These are phyloP conservation scores for Cyrtodaria siliqua DNA, from an alignment of 2,888 invertebrate genomes.

Conservation along the genomic window DNA sequence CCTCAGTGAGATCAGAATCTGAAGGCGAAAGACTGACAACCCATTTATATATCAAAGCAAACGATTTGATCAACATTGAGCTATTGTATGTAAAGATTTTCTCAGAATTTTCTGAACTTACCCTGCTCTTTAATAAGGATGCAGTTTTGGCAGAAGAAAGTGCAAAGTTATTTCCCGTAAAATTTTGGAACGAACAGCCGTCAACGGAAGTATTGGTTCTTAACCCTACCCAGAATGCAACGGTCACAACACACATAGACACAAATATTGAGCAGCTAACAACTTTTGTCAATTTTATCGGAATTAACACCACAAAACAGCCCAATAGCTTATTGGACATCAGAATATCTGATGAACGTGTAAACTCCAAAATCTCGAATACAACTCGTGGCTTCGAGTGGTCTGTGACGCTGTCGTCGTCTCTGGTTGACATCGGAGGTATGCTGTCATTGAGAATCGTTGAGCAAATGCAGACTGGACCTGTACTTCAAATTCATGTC, in stretches of 20 bases:
- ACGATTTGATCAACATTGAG: conserved; percentile 41
- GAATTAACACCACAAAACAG: conserved; percentile 38
- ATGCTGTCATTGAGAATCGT: conserved; percentile 53
- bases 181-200: conserved; percentile 45
- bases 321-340: conserved; percentile 50
- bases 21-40: conserved; percentile 47
- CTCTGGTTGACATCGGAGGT: conserved; percentile 46
- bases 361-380: conserved; percentile 21
- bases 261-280: conserved; percentile 50
- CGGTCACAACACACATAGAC: conserved; percentile 41
- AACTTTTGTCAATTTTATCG: conserved; percentile 59
- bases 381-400: conserved; percentile 51
- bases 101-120: conserved; percentile 61
- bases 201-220: conserved; percentile 53
- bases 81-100: conserved; percentile 57
- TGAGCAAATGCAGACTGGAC: conserved; percentile 41
- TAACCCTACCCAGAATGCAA: conserved; percentile 30
- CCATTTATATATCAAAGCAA: conserved; percentile 45
- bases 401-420: conserved; percentile 39
- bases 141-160: conserved; percentile 36
- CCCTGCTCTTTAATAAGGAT: conserved; percentile 52
- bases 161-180: conserved; percentile 40
- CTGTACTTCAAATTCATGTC: conserved; percentile 55
- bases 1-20: conserved; percentile 37
- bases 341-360: conserved; percentile 27